These are phyloP conservation scores for Holacanthus passer DNA, from an alignment of 2,113 vertebrate genomes.

Conservation along the genomic window DNA sequence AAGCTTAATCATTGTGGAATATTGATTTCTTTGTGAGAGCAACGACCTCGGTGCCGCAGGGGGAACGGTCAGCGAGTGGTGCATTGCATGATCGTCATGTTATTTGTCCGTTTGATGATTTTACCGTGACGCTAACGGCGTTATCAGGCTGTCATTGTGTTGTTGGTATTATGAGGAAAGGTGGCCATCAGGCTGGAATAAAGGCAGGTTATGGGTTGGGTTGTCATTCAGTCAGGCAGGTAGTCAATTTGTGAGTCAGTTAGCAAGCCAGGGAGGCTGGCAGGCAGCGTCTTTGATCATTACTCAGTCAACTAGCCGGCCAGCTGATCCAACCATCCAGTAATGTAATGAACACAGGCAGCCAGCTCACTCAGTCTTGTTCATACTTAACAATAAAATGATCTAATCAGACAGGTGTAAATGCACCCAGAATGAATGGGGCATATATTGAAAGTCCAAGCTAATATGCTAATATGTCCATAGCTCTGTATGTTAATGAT, in stretches of 20 bases:
- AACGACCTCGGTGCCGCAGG: conserved; percentile 45
- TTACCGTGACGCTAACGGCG: not conserved
- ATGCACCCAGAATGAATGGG: not conserved
- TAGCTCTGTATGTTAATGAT: too few species aligned
- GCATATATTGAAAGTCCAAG: not conserved
- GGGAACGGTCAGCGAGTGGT: conserved; percentile 6
- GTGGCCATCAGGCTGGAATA: not conserved
- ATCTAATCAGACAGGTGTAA: not conserved
- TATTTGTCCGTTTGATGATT: conserved; percentile 41
- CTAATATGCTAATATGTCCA: too few species aligned
- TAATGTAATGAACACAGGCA: conserved; percentile 29
- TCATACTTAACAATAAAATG: not conserved
- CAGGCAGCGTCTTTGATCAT: conserved; percentile 34
- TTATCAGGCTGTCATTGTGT: conserved; percentile 26
- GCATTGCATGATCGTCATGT: conserved; percentile 29
- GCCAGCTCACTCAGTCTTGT: not conserved
- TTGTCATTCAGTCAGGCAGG: conserved; percentile 42
- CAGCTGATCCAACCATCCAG: conserved; percentile 13
- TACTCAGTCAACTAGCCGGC: conserved; percentile 37
- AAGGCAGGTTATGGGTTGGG: conserved; percentile 26
- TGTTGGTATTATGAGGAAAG: conserved; percentile 5
- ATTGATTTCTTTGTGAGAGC: conserved; percentile 75
- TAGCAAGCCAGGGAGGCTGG: conserved; percentile 24
- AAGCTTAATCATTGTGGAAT: conserved; percentile 73
- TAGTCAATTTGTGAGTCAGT: conserved; percentile 56